phyloP scores from a whole-genome alignment of 2,113 vertebrate genomes.

The Emydocephalus ijimae region DNA sequence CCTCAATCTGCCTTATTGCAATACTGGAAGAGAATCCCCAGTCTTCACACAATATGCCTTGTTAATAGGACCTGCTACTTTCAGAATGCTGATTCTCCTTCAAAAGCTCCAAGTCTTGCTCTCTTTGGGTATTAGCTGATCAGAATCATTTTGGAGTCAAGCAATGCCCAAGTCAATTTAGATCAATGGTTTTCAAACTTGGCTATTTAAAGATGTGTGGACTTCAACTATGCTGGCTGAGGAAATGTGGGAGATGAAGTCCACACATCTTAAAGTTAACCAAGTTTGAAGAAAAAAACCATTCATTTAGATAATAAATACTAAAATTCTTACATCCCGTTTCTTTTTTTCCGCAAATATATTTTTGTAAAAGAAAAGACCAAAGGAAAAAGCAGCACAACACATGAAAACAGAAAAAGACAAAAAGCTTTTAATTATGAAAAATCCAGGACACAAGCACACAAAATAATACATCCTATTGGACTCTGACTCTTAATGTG shows the following conservation, averaged over 20 bases:
- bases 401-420: neutral
- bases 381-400: neutral
- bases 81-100: neutral
- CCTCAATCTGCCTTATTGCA: neutral
- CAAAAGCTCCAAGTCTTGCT: neutral
- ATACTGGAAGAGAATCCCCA: neutral
- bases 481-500: neutral
- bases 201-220: neutral
- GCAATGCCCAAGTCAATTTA: neutral
- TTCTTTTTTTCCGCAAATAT: neutral
- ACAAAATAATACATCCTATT: too few relatives aligned
- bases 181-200: neutral
- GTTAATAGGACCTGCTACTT: neutral
- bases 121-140: neutral
- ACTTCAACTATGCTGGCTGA: neutral
- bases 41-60: neutral
- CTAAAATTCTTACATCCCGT: neutral
- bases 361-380: neutral
- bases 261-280: neutral
- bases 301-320: neutral
- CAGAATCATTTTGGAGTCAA: neutral
- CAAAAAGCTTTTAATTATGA: neutral
- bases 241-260: neutral
- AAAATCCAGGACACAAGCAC: neutral
- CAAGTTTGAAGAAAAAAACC: neutral